Evolutionary conservation across 2,797 vertebrate genomes (phyloP), one percentile per base, ranked within the genome.

Genomic region (Gobio occitaniae): DNA sequence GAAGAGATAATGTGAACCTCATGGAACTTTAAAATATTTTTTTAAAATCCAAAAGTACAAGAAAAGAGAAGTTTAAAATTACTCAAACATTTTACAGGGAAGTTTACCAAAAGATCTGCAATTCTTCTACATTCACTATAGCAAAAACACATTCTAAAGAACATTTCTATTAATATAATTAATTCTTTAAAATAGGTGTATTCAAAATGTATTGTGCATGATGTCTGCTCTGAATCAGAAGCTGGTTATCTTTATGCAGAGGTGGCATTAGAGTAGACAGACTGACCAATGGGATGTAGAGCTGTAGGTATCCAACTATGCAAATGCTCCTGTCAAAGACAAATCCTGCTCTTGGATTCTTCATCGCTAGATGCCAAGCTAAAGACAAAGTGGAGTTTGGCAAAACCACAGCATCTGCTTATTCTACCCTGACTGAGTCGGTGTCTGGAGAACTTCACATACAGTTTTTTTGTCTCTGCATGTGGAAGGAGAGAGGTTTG

Each of bases 151-250:
- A 16, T 15, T 52, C 50, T 52, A 7, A 54, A 19, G 52, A 54
- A 54, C 2, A 19, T 6, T 7, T 54, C 54, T 56, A 21, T 54
- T 56, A 21, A 21, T 8, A 19, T 0, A 56, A 56, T 56, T 56
- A 56, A 7, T 19, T 56, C 7, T 56, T 21, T 56, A 8, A 19
- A 41, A n/a, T 38, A 0, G 47, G 7, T 54, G 21, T 17, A 82
- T 17, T 71, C 21, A 41, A 66, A 16, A 47, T 50, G 85, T 87
- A 70, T 90, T 87, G 78, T 86, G 75, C 41, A 38, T 88, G 84
- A 81, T 77, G 87, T 90, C 91, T 91, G 83, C 87, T 82, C 87
- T 89, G 87, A 93, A 93, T 89, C 71, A 76, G 83, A 88, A 87
- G 85, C 79, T 71, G 79, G 52, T 78, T 91, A 79, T 86, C 86